Percentiles rank a stretch among this genome's conserved stretches.
Evolutionary conservation across 1,140 invertebrate species (phyloP).

Genomic region (Cydia strobilella): DNA sequence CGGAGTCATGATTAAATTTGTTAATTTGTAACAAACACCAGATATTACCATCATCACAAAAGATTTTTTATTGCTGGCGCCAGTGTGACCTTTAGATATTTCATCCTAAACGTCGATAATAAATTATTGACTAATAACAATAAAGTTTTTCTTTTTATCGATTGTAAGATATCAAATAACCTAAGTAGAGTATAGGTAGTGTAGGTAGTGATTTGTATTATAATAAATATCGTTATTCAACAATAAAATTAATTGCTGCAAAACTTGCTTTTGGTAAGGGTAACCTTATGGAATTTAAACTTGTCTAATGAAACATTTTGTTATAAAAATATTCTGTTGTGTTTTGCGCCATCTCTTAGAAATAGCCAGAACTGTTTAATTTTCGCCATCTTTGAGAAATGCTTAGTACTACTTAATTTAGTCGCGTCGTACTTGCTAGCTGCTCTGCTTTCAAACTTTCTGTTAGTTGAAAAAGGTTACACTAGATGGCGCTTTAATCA

Average conservation of each 20-base stretch:
- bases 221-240: neutral
- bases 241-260: neutral
- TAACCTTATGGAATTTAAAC: neutral
- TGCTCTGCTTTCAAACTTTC: neutral
- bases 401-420: neutral
- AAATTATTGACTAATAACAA: slow-evolving; percentile 38
- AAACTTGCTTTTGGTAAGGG: neutral
- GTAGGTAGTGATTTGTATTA: slow-evolving; percentile 24
- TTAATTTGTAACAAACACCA: slow-evolving; percentile 26
- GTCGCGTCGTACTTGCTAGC: neutral
- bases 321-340: neutral
- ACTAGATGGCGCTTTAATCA: slow-evolving; percentile 13
- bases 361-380: neutral
- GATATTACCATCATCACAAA: slow-evolving; percentile 38
- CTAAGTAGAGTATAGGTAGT: neutral
- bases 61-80: slow-evolving; percentile 46
- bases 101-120: slow-evolving; percentile 41
- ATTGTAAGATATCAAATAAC: slow-evolving; percentile 21
- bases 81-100: slow-evolving; percentile 44
- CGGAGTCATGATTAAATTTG: slow-evolving; percentile 31
- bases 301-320: neutral
- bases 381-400: neutral
- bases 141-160: slow-evolving; percentile 43
- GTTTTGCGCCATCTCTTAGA: neutral
- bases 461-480: neutral